A percentile compares a stretch with the other conserved stretches of the same genome.
phyloP scores from a whole-genome alignment of 2,888 invertebrate genomes.

The Lacanobia oleracea region DNA sequence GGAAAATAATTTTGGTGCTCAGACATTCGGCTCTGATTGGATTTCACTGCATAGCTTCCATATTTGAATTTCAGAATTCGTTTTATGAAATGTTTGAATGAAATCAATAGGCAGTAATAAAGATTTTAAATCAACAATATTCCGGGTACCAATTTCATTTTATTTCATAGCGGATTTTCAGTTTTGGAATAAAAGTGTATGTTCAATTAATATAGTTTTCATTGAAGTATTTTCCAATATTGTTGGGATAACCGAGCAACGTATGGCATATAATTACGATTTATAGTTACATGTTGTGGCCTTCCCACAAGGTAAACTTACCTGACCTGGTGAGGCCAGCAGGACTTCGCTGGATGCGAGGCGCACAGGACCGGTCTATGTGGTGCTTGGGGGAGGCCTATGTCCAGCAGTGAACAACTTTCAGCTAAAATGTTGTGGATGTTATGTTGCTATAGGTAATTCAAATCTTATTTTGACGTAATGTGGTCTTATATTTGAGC shows the following conservation, averaged over 20 bases:
- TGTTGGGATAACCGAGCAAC: not conserved
- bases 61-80: constrained; percentile 62
- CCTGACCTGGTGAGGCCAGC: not conserved
- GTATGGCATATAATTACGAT: too few relatives aligned
- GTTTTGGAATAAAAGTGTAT: not conserved
- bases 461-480: not conserved
- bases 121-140: not conserved
- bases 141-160: not conserved
- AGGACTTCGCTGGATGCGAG: too few relatives aligned
- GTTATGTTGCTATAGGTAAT: too few relatives aligned
- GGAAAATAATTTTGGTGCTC: constrained; percentile 75
- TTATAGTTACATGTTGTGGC: too few relatives aligned
- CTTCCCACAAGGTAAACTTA: not conserved
- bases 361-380: not conserved
- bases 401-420: not conserved
- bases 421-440: not conserved
- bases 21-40: constrained; percentile 63
- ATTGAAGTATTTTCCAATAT: not conserved
- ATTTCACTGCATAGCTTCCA: constrained; percentile 52
- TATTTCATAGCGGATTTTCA: not conserved
- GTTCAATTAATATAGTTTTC: not conserved
- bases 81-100: constrained; percentile 29
- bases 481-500: too few relatives aligned
- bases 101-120: constrained; percentile 61
- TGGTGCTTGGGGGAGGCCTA: not conserved